Evolutionary conservation across 2,888 invertebrate genomes (phyloP).

Genomic region (Siphonodentalium dalli): DNA sequence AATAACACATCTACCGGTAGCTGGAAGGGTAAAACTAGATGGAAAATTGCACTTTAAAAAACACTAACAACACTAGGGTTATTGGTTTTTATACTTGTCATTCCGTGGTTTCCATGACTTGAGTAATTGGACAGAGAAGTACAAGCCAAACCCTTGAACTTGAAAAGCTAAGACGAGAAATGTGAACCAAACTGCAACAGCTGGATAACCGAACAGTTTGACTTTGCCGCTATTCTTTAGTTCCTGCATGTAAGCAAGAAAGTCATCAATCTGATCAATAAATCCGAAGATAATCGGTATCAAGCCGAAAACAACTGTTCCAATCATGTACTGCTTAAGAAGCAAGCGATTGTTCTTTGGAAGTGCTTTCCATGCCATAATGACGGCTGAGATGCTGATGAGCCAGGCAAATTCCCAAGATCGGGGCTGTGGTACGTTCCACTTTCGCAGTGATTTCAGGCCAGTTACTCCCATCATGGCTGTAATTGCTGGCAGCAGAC

Average conservation of each 20-base stretch:
- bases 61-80: too few relatives aligned
- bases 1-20: too few relatives aligned
- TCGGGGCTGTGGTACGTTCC: constrained; percentile 81
- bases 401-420: constrained; percentile 97
- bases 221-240: constrained; percentile 70
- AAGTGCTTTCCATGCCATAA: constrained; percentile 85
- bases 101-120: constrained; percentile 57
- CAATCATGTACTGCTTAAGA: constrained; percentile 69
- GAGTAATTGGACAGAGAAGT: constrained; percentile 55
- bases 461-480: constrained; percentile 93
- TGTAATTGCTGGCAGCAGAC: constrained; percentile 88
- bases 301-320: constrained; percentile 80
- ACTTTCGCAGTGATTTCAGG: constrained; percentile 84
- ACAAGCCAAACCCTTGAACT: constrained; percentile 69
- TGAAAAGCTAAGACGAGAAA: constrained; percentile 87
- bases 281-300: constrained; percentile 83
- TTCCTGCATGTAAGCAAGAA: constrained; percentile 80
- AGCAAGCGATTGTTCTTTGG: constrained; percentile 78
- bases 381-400: constrained; percentile 80
- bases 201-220: constrained; percentile 73
- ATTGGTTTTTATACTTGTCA: constrained; percentile 31
- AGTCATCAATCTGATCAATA: constrained; percentile 83
- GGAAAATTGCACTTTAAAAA: too few relatives aligned
- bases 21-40: too few relatives aligned
- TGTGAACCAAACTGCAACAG: constrained; percentile 90